A percentile compares a stretch with the other conserved stretches of the same genome.
phyloP scores from a whole-genome alignment of 1,140 invertebrate species.

The Aradophagus sp. region DNA sequence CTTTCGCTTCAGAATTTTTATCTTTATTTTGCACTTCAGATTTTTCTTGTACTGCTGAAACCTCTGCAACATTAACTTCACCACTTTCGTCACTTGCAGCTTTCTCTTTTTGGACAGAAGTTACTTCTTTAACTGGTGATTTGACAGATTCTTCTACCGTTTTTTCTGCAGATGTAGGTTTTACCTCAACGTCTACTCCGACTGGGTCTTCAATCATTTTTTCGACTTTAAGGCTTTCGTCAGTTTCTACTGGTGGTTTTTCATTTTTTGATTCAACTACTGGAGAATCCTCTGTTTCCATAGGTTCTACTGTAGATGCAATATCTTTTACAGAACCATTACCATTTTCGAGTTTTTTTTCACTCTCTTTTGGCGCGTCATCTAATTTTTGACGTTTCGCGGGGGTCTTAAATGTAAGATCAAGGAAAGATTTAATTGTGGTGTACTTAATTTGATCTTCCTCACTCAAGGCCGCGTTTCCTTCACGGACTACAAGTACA shows the following conservation, averaged over 20 bases:
- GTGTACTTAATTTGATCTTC: slow-evolving; percentile 78
- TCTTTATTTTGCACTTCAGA: too few species aligned
- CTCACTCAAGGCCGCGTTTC: slow-evolving; percentile 81
- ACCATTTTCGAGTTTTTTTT: slow-evolving; percentile 53
- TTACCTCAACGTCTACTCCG: neutral
- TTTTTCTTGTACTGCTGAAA: slow-evolving; percentile 1
- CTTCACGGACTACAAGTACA: slow-evolving; percentile 83
- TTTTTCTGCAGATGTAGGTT: slow-evolving; percentile 1
- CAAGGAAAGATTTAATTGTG: slow-evolving; percentile 77
- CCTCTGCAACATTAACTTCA: slow-evolving; percentile 14
- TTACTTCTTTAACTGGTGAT: too few species aligned
- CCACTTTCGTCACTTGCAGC: neutral
- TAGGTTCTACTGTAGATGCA: slow-evolving; percentile 54
- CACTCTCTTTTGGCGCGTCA: slow-evolving; percentile 25
- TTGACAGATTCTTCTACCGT: too few species aligned
- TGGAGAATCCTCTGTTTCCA: slow-evolving; percentile 63
- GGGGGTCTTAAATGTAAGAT: slow-evolving; percentile 69
- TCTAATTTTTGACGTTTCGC: slow-evolving; percentile 71
- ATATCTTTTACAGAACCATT: slow-evolving; percentile 8
- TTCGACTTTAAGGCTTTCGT: neutral
- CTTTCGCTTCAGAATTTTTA: slow-evolving; percentile 6
- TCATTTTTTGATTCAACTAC: slow-evolving; percentile 8
- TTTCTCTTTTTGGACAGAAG: too few species aligned
- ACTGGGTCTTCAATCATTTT: too few species aligned
- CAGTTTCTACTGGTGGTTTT: neutral